Evolutionary conservation across 1,140 invertebrate genomes (phyloP), one percentile per base, ranked within the genome.

Genomic region (Trinorchestia longiramus): DNA sequence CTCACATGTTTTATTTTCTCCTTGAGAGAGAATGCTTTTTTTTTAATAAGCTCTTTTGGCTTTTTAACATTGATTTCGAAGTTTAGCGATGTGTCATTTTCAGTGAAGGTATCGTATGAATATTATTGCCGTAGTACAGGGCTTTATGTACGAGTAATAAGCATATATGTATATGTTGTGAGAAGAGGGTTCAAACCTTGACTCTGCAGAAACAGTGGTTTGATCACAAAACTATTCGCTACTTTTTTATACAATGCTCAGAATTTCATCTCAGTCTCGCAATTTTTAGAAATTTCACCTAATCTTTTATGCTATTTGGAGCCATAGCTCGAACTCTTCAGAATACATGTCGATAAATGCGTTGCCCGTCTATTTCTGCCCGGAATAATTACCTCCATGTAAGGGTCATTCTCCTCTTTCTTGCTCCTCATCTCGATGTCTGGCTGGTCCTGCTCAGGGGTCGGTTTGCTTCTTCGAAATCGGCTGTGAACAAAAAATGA

Each of bases 311-410:
- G 28, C 62, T 3, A 77, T 11, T 77, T 23, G 1, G 15, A 23
- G 15, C 62, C 47, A 1, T 77, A 36, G 36, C 8, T 28, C 36
- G 62, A 28, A 77, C 11, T 77, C 1, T 36, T 77, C 28, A 77
- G 28, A 77, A 77, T 77, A 77, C 19, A 53, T 77, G 1, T 15
- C 28, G 15, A 36, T 77, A 19, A 1, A 36, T 77, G 62, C 62
- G 47, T 19, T 53, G 6, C 6, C 19, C 11, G 62, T 36, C 62
- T 77, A 36, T 77, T 77, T 77, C 62, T 77, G 62, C 28, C 15
- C 28, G 62, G 3, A 77, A 77, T 77, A 91, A 19, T 91, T 91
- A 94, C 92, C 92, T 94, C 92, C 92, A 94, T 94, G 44, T 94
- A 94, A 40, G 92, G 92, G 43, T 94, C 92, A 40, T 94, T 44